A percentile compares a stretch with the other conserved stretches of the same genome.
Evolutionary conservation across 2,888 invertebrate species (phyloP).

Genomic region (Ormyrus nitidulus): DNA sequence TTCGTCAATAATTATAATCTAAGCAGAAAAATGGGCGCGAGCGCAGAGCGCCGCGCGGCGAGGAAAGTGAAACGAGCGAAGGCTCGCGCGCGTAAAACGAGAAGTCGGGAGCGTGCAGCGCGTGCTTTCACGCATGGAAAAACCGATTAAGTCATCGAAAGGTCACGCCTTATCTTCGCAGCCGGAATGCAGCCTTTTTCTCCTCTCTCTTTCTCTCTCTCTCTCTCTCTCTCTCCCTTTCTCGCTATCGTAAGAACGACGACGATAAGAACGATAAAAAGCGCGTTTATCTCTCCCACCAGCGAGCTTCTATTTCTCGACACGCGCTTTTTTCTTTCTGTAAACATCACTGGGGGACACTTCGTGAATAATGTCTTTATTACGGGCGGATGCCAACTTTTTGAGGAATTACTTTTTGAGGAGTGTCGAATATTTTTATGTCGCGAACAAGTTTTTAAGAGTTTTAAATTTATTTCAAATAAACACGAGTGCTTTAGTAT

Average conservation of each 20-base stretch:
- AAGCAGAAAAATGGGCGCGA: background rate
- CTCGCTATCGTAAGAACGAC: background rate
- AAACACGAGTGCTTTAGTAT: too few relatives aligned
- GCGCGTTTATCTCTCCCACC: background rate
- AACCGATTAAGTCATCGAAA: slow-evolving; percentile 64
- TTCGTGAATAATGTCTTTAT: too few relatives aligned
- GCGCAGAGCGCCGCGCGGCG: slow-evolving; percentile 9
- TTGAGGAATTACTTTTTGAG: too few relatives aligned
- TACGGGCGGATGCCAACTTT: too few relatives aligned
- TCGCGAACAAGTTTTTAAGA: too few relatives aligned
- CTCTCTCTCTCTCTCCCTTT: slow-evolving; percentile 7
- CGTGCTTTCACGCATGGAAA: slow-evolving; percentile 53
- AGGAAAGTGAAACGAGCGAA: slow-evolving; percentile 41
- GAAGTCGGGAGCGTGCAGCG: slow-evolving; percentile 16
- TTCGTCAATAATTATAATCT: background rate
- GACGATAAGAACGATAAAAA: slow-evolving; percentile 9
- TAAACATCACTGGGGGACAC: too few relatives aligned
- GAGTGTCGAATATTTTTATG: too few relatives aligned
- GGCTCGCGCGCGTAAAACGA: slow-evolving; percentile 11
- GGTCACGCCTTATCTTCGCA: slow-evolving; percentile 63
- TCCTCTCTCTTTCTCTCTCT: slow-evolving; percentile 2
- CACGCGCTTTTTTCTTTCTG: too few relatives aligned
- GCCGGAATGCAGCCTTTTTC: slow-evolving; percentile 42
- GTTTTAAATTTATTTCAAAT: too few relatives aligned
- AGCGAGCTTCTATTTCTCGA: background rate